Base-by-base conservation (phyloP, 2,797 vertebrate species). In the Leptoclinus maculatus region DNA sequence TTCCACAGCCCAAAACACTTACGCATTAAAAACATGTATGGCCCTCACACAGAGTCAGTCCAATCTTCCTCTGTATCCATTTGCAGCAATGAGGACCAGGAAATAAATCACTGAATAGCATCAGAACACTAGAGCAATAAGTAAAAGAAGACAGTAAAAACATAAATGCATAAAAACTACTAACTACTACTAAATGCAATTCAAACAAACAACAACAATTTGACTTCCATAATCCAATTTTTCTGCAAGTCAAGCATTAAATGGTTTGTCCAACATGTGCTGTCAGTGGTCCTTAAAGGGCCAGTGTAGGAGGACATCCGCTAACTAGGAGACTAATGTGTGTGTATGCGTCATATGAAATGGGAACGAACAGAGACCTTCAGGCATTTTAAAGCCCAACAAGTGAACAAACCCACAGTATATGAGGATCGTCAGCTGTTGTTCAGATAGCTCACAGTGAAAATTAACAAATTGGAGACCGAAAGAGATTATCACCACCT, bases 281-380 rank as follows among this genome's bases (percentile, higher is more conserved):
- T 21, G 63, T 66, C 32, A 80, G 73, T 71, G 43, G 84, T 66
- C 76, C 78, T 75, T 56, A 38, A 41, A 45, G 11, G 60, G 71
- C 66, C 76, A 62, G 49, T 9, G 27, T 36, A 68, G 19, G n/a
- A 70, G 25, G 69, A 76, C 78, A 74, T 79, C 53, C 25, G 58
- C 32, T 41, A 38, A 29, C 51, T 45, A 16, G 54, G 14, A 79
- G 16, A 27, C 43, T 56, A 45, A 71, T 63, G 27, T 11, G 13
- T 41, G 12, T 13, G 14, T 29, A 58, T 36, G 25, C 21, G n/a
- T 32, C 36, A 54, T 29, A 76, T 70, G 47, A 67, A 72, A 77
- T 5, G 45, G 36, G 47, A 76, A 75, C 27, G 23, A 73, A 67
- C 41, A 36, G 16, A 66, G 47, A 68, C 53, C 41, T 51, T 67